Evolutionary conservation across 2,888 invertebrate genomes (phyloP), one percentile per base, ranked within the genome.

Genomic region (Cecidostiba fungosa): DNA sequence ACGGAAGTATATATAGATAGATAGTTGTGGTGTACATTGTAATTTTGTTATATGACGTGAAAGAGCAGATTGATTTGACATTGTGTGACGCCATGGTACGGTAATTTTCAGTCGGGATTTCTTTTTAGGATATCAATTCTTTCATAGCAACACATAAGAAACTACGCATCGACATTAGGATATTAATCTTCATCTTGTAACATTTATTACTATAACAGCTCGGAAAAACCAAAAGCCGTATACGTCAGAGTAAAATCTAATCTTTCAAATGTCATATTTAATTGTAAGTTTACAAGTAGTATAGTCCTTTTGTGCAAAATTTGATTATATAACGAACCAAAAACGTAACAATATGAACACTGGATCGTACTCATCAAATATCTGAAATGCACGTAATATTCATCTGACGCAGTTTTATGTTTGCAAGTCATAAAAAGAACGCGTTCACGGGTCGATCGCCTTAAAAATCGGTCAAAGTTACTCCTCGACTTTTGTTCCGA

Each of bases 381-480:
- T 59, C 50, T 3, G 4, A 16, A 50, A 50, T 50, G 19, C 50
- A 19, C 50, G n/a, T n/a, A n/a, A 59, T 59, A n/a, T n/a, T 23
- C 23, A 23, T 10, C 6, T 59, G n/a, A 59, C 6, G 8, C 54
- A 59, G 32, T 32, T 70, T 70, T 70, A 70, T 6, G 39, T 26
- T 66, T 66, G 2, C 16, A 29, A 66, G 66, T 26, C 29, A n/a
- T 5, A 59, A 32, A 70, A 70, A 70, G 5, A 70, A 36, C 19
- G n/a, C 12, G 3, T 5, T 66, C n/a, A 66, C 59, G 26, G 70
- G 70, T 70, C 72, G 72, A 80, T 59, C 43, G 72, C 72, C 54
- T 73, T 62, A 74, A 81, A 81, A 81, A 81, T 73, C 73, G 43
- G 81, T 81, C 81, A 73, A 73, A 74, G 73, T 73, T 73, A 59